Evolutionary conservation across 2,797 vertebrate species (phyloP).

Genomic region (Scomberomorus guttatus): DNA sequence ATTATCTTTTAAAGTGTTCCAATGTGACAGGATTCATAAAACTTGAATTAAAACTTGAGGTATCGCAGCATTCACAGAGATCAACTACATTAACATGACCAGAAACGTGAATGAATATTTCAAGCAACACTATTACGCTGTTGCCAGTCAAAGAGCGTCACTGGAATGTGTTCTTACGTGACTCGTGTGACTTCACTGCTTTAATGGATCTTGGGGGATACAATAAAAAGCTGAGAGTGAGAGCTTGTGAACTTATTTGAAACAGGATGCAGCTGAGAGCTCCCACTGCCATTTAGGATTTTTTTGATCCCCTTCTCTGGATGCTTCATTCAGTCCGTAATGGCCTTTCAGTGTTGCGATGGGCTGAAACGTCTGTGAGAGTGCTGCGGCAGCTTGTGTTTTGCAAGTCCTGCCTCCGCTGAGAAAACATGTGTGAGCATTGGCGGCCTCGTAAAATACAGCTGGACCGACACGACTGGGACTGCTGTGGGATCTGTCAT

Average conservation of each 20-base stretch:
- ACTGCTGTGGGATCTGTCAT: slow-evolving; percentile 50
- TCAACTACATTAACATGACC: background rate
- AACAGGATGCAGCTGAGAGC: slow-evolving; percentile 88
- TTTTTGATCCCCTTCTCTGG: slow-evolving; percentile 45
- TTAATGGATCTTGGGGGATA: slow-evolving; percentile 73
- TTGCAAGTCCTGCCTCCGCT: slow-evolving; percentile 53
- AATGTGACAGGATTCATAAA: background rate
- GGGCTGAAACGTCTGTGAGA: slow-evolving; percentile 39
- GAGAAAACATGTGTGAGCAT: slow-evolving; percentile 79
- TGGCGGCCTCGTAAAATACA: slow-evolving; percentile 68
- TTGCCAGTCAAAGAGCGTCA: slow-evolving; percentile 47
- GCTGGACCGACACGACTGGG: slow-evolving; percentile 61
- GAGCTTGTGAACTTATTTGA: slow-evolving; percentile 72
- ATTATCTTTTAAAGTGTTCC: background rate
- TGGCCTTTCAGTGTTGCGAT: slow-evolving; percentile 46
- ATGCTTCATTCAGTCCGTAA: slow-evolving; percentile 43
- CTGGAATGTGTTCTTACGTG: slow-evolving; percentile 63
- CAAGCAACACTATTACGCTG: background rate
- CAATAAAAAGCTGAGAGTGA: slow-evolving; percentile 68
- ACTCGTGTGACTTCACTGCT: slow-evolving; percentile 70
- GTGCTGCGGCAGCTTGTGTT: slow-evolving; percentile 52
- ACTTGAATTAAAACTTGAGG: too few relatives aligned
- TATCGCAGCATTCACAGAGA: too few relatives aligned
- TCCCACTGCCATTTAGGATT: slow-evolving; percentile 62
- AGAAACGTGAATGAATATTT: slow-evolving; percentile 25